Evolutionary conservation across 2,888 invertebrate genomes (phyloP).

Genomic region (Temnothorax unifasciatus): DNA sequence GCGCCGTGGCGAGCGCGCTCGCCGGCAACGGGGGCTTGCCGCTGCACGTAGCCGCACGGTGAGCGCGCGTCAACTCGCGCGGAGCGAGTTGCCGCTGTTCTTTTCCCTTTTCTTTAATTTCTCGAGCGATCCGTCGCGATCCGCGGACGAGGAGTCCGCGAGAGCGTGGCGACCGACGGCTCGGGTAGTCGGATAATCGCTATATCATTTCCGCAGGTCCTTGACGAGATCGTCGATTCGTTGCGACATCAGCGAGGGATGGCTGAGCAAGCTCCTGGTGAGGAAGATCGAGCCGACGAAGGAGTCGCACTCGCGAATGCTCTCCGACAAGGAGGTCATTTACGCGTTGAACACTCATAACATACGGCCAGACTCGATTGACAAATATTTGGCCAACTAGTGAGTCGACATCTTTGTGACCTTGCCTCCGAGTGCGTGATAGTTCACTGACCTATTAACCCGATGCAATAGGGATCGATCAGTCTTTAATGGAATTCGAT

Average conservation of each 20-base stretch:
- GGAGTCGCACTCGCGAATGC: conserved; percentile 98
- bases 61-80: conserved; percentile 36
- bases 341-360: conserved; percentile 98
- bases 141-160: neutral
- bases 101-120: neutral
- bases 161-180: conserved; percentile 19
- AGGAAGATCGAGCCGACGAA: conserved; percentile 97
- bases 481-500: neutral
- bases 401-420: conserved; percentile 87
- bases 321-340: conserved; percentile 98
- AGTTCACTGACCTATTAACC: conserved; percentile 19
- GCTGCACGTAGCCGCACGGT: conserved; percentile 77
- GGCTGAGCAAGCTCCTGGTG: conserved; percentile 96
- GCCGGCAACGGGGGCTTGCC: conserved; percentile 79
- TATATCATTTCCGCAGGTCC: conserved; percentile 75
- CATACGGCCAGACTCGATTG: conserved; percentile 95
- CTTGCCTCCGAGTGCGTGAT: conserved; percentile 4
- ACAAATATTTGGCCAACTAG: conserved; percentile 96
- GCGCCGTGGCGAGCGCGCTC: conserved; percentile 76
- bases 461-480: neutral
- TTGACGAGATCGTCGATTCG: conserved; percentile 84
- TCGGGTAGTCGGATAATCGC: conserved; percentile 22
- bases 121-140: neutral
- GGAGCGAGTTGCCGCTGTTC: neutral
- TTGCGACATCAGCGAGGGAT: conserved; percentile 89